Conservation (phyloP, 2,888 invertebrate species). For the Balanococcus diminutus region DNA sequence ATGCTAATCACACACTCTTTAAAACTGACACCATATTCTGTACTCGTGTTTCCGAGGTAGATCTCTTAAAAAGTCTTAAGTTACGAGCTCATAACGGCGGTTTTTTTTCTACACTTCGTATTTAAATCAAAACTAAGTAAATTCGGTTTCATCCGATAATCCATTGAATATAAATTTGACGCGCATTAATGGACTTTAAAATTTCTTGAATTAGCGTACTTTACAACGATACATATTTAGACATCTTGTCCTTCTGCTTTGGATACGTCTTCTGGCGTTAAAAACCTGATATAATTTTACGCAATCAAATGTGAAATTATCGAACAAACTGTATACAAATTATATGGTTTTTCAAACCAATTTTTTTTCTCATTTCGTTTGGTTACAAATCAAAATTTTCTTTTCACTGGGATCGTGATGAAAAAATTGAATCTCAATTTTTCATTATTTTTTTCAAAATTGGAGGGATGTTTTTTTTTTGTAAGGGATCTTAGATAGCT, state of each 20-base stretch:
- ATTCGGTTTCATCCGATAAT: conserved; percentile 4
- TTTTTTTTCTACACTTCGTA: not conserved
- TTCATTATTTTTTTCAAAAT: too few relatives aligned
- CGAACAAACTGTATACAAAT: not conserved
- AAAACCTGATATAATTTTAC: not conserved
- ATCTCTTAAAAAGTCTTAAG: conserved; percentile 49
- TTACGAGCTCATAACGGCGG: conserved; percentile 46
- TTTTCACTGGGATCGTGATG: too few relatives aligned
- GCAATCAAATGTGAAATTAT: not conserved
- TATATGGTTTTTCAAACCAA: not conserved
- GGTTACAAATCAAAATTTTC: not conserved
- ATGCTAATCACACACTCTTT: conserved; percentile 49
- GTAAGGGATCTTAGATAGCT: too few relatives aligned
- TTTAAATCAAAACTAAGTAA: conserved; percentile 43
- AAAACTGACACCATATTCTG: conserved; percentile 30
- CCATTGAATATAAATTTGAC: not conserved
- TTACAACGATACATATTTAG: not conserved
- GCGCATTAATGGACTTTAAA: not conserved
- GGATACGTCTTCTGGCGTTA: not conserved
- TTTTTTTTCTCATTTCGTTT: not conserved
- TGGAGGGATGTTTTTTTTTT: too few relatives aligned
- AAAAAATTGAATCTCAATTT: too few relatives aligned
- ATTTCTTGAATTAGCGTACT: not conserved
- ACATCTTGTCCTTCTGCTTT: not conserved
- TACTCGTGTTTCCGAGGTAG: conserved; percentile 46